Conservation (phyloP, 2,888 invertebrate genomes). For the Cryptocephalus moraei region DNA sequence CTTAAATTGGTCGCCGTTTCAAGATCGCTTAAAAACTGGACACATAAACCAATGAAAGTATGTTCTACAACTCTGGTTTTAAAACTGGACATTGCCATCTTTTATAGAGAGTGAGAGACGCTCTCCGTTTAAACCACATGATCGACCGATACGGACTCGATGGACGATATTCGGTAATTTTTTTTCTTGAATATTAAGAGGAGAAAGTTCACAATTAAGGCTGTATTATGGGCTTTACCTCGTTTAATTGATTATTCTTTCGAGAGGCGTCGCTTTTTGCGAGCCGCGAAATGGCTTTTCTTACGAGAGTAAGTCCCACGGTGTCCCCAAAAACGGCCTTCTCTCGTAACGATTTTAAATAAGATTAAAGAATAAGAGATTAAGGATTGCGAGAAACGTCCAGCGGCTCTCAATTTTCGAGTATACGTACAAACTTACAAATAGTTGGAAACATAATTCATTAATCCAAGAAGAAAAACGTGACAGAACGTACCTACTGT, state of each 20-base stretch:
- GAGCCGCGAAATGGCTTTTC: too few species aligned
- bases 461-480: too few species aligned
- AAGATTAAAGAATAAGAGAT: too few species aligned
- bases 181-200: constrained; percentile 3
- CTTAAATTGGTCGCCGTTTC: constrained; percentile 24
- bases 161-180: neutral
- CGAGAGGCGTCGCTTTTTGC: too few species aligned
- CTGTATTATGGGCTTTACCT: neutral
- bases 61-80: constrained; percentile 21
- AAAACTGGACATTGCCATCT: constrained; percentile 19
- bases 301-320: too few species aligned
- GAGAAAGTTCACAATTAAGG: constrained; percentile 7
- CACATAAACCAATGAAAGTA: constrained; percentile 28
- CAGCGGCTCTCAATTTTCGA: too few species aligned
- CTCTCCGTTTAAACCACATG: neutral
- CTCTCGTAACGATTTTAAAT: too few species aligned
- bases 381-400: neutral
- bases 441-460: too few species aligned
- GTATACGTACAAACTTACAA: too few species aligned
- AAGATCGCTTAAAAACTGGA: constrained; percentile 25
- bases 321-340: too few species aligned
- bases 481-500: too few species aligned
- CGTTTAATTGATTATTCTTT: too few species aligned
- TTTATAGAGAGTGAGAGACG: constrained; percentile 2
- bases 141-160: neutral